A percentile compares a stretch with the other conserved stretches of the same genome.
Conservation (phyloP, 1,140 invertebrate species). For the Macrobrachium rosenbergii region DNA sequence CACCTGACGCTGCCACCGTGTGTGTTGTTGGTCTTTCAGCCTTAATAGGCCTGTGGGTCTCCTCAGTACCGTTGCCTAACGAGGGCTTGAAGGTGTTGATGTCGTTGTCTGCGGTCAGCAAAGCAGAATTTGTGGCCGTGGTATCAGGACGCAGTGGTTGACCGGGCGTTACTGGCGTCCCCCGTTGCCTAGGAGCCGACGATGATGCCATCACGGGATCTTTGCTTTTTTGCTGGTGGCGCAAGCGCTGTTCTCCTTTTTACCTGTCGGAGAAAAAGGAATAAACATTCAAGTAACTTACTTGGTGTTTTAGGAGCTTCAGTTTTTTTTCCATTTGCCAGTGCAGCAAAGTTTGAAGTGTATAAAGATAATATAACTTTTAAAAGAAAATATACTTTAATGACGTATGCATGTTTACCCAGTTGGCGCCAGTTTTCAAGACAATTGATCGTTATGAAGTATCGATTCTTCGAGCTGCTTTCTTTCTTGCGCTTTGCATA, state of each 20-base stretch:
- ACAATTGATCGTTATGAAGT: too few species aligned
- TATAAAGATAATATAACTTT: too few species aligned
- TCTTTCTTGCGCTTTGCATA: too few species aligned
- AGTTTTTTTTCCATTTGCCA: too few species aligned
- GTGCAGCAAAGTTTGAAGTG: too few species aligned
- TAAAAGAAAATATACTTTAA: too few species aligned
- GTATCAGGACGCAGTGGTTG: background rate
- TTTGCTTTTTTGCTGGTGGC: background rate
- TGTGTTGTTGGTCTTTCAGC: background rate
- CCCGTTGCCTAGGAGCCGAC: constrained; percentile 30
- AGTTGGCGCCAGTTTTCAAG: too few species aligned
- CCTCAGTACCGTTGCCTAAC: background rate
- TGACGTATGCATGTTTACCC: too few species aligned
- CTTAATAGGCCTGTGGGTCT: background rate
- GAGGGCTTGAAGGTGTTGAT: background rate
- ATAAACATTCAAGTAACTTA: too few species aligned
- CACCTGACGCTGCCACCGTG: background rate
- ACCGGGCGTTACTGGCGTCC: constrained; percentile 17
- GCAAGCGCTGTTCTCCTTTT: background rate
- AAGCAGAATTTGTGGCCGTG: constrained; percentile 9
- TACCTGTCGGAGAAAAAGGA: too few species aligned
- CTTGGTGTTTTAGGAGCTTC: too few species aligned
- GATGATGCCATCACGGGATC: background rate
- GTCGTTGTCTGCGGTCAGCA: constrained; percentile 14
- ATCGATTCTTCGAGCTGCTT: too few species aligned